These are phyloP conservation scores for Sorex araneus DNA, from an alignment of 2,113 vertebrate species.

Conservation along the genomic window DNA sequence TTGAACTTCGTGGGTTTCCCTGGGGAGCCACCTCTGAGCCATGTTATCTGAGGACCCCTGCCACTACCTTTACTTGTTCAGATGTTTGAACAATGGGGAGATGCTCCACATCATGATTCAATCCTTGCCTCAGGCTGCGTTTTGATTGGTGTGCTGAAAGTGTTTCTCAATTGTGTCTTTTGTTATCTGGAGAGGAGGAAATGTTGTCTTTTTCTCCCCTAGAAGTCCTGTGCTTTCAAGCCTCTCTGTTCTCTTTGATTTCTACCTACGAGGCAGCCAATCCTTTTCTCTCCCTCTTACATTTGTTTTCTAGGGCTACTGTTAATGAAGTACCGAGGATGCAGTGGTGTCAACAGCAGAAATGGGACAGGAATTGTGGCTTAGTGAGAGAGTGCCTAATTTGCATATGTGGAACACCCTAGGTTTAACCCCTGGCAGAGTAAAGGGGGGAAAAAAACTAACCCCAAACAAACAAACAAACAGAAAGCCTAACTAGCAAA, in stretches of 20 bases:
- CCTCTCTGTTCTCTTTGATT: not conserved
- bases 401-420: no score
- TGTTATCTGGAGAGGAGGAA: constrained; percentile 18
- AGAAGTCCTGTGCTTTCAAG: not conserved
- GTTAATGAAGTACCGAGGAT: not conserved
- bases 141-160: constrained; percentile 49
- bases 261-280: not conserved
- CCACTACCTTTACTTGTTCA: not conserved
- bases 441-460: no score
- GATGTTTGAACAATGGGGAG: not conserved
- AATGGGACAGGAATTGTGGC: not conserved
- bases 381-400: no score
- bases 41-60: not conserved
- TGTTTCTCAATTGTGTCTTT: constrained; percentile 37
- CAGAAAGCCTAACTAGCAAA: no score
- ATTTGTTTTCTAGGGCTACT: not conserved
- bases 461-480: no score
- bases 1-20: not conserved
- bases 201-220: not conserved
- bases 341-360: not conserved
- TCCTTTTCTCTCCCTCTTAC: not conserved
- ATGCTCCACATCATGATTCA: not conserved
- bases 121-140: not conserved
- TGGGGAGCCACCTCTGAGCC: not conserved
- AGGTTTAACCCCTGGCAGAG: no score